Base-by-base conservation (phyloP, 2,113 vertebrate species). In the Suricata suricatta region DNA sequence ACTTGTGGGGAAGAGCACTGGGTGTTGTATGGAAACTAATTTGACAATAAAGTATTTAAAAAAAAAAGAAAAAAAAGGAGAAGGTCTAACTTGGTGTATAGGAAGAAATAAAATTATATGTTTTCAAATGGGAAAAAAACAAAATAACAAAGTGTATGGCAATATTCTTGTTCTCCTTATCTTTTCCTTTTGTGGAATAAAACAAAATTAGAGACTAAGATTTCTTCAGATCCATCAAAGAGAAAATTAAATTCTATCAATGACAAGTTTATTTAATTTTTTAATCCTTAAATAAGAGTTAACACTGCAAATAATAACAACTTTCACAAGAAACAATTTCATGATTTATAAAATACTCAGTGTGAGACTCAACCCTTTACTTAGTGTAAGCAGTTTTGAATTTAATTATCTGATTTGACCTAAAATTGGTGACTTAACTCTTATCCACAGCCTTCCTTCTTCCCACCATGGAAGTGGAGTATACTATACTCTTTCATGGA, bases 361-460 rank as follows among this genome's bases (percentile, higher is more conserved):
- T 60, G 13, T 83, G 38, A 13, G 9, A 88, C 77, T 76, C 31
- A 71, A 3, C 13, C 19, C 7, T 71, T 86, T n/a, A 84, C 21
- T 85, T 27, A 44, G 0, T 83, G 17, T 41, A 88, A 85, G 3
- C 3, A 68, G 38, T 77, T 85, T 60, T 69, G 5, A 82, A 31
- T 5, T 82, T 76, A 14, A 87, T 82, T 84, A 66, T 92, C 31
- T 88, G 8, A 79, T 88, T 85, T 74, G 19, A 68, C 2, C n/a
- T 84, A 33, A 94, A 88, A 92, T 15, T 27, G 15, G 5, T 52
- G 17, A 87, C 16, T 63, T 80, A 11, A 71, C 8, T 72, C 27
- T 83, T 84, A 47, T 12, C 6, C 3, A 1, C 2, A 27, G 11
- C 2, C 0, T 1, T 74, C 4, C 31, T 11, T 71, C 27, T 44